These are phyloP conservation scores for Aphelinus atriplicis DNA, from an alignment of 1,140 invertebrate genomes.

Conservation along the genomic window DNA sequence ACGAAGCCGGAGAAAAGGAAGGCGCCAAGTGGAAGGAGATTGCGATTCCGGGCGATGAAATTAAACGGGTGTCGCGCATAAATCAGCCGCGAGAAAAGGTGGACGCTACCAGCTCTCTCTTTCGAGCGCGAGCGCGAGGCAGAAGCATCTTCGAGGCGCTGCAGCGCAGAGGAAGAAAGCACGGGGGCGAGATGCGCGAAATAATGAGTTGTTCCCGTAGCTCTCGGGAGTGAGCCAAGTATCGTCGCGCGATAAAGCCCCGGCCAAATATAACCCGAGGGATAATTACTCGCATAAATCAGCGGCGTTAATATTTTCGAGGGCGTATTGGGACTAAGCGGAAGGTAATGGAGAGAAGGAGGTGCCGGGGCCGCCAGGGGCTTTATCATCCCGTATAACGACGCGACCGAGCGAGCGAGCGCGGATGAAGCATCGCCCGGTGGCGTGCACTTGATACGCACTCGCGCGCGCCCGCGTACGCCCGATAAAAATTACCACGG, in stretches of 20 bases:
- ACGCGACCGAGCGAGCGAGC: not conserved
- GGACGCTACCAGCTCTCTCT: constrained; percentile 9
- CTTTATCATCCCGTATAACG: not conserved
- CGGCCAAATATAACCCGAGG: constrained; percentile 56
- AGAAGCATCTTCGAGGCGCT: constrained; percentile 21
- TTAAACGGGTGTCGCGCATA: constrained; percentile 39
- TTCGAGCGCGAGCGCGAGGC: constrained; percentile 10
- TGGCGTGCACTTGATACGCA: too few relatives aligned
- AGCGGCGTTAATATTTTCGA: constrained; percentile 63
- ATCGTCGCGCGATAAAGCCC: constrained; percentile 26
- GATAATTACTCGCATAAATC: constrained; percentile 67
- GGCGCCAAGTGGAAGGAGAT: not conserved
- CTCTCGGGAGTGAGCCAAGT: not conserved
- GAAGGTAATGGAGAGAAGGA: constrained; percentile 40
- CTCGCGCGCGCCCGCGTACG: too few relatives aligned
- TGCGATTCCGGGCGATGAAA: constrained; percentile 28
- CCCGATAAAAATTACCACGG: too few relatives aligned
- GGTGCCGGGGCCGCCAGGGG: constrained; percentile 10
- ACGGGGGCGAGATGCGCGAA: constrained; percentile 13
- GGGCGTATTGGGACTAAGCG: constrained; percentile 56
- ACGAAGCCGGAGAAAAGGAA: not conserved
- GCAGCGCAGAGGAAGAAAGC: constrained; percentile 2
- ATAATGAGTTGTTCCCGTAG: constrained; percentile 38
- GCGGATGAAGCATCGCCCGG: not conserved
- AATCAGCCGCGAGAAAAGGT: constrained; percentile 30